Evolutionary conservation across 2,797 vertebrate genomes (phyloP).

Genomic region (Chromis chromis): DNA sequence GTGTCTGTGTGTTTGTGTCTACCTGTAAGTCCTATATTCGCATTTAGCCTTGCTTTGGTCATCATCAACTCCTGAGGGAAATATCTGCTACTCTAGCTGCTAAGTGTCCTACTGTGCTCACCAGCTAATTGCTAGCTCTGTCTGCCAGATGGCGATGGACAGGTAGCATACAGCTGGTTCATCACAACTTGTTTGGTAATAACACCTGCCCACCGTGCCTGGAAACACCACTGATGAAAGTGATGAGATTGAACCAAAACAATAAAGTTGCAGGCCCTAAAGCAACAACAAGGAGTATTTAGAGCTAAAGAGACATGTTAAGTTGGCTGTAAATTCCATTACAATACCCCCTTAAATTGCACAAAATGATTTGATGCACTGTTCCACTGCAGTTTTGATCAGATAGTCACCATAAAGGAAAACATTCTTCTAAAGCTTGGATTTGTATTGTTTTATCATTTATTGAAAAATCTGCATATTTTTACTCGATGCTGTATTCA

Average conservation of each 20-base stretch:
- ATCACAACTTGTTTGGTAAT: neutral
- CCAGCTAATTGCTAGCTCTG: slow-evolving; percentile 13
- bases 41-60: neutral
- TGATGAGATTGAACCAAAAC: neutral
- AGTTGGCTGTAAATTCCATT: neutral
- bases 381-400: neutral
- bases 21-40: neutral
- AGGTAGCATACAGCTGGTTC: neutral
- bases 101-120: slow-evolving; percentile 3
- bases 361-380: neutral
- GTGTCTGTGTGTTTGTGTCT: neutral
- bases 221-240: neutral
- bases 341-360: neutral
- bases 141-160: neutral
- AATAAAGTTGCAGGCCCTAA: neutral
- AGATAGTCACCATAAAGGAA: too few species aligned
- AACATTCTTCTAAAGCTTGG: neutral
- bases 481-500: slow-evolving; percentile 17
- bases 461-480: slow-evolving; percentile 2
- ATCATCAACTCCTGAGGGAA: slow-evolving; percentile 10
- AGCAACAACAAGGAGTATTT: neutral
- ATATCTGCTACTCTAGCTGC: neutral
- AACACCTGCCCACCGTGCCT: neutral
- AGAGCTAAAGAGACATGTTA: neutral
- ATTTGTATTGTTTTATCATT: neutral